Evolutionary conservation across 2,888 invertebrate genomes (phyloP).

Genomic region (Helobdella robusta): DNA sequence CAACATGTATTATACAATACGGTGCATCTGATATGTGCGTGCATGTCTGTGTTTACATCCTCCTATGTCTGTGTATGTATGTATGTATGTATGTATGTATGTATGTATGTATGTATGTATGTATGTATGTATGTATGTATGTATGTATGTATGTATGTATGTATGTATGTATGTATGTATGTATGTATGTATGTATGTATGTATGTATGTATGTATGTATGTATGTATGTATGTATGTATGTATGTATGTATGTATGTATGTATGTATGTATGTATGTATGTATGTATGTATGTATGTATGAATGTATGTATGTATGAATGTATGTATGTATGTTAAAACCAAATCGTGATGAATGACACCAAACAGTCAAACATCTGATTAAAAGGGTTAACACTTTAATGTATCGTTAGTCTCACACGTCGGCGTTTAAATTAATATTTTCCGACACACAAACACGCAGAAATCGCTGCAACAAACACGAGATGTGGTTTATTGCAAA

Average conservation of each 20-base stretch:
- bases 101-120: slow-evolving; percentile 21
- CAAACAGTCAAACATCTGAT: too few species aligned
- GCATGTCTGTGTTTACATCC: too few species aligned
- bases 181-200: slow-evolving; percentile 5
- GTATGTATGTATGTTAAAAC: slow-evolving; percentile 2
- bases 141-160: slow-evolving; percentile 17
- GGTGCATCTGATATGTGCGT: too few species aligned
- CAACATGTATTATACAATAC: too few species aligned
- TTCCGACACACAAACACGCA: too few species aligned
- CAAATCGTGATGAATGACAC: too few species aligned
- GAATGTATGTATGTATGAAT: neutral
- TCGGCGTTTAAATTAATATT: too few species aligned
- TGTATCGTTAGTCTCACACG: too few species aligned
- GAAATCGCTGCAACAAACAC: too few species aligned
- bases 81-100: slow-evolving; percentile 15
- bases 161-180: slow-evolving; percentile 17
- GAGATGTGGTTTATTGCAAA: too few species aligned
- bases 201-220: slow-evolving; percentile 3
- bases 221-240: slow-evolving; percentile 2
- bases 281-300: slow-evolving; percentile 2
- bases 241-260: slow-evolving; percentile 2
- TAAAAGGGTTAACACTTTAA: too few species aligned
- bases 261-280: slow-evolving; percentile 2
- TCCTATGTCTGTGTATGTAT: neutral
- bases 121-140: slow-evolving; percentile 20